Evolutionary conservation across 2,888 invertebrate genomes (phyloP), one percentile per base, ranked within the genome.

Genomic region (Eudasyphora cyanicolor): DNA sequence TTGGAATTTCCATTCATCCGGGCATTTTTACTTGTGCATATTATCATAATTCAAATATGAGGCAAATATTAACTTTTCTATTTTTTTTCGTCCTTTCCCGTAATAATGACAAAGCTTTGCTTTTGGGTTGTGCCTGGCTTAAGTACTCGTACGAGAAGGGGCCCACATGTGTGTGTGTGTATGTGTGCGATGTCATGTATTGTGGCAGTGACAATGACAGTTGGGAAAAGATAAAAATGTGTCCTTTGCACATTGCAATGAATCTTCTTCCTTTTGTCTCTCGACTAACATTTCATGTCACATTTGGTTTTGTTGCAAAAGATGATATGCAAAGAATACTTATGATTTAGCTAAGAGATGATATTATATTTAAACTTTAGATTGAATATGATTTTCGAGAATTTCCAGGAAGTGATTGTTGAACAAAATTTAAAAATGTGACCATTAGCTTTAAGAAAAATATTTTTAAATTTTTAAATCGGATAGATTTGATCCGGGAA

Each of bases 21-120:
- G 19, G 38, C 12, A 67, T 12, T 42, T 67, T 42, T 24, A 27
- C 24, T 57, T 60, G 27, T 67, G 42, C 67, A 67, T 67, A 67
- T 67, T 42, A 67, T 42, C 67, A 67, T 73, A 73, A 73, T 57
- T 73, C 27, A 60, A n/a, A n/a, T 60, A 73, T 24, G 60, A 57
- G 21, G 57, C 57, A 73, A 73, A 60, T 73, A 73, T 73, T 73
- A 73, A 73, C 57, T 73, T 57, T 73, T 57, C 35, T 57, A 73
- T 73, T 57, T 24, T 54, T 73, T 57, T 64, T 19, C 38, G 10
- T 35, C n/a, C n/a, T n/a, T 57, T 24, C 5, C 19, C 21, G 38
- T 10, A 67, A 42, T 24, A 14, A 67, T 67, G 67, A 42, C 67
- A 67, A 67, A 42, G 67, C 38, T n/a, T n/a, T 64, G 67, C 12